phyloP scores from a whole-genome alignment of 2,888 invertebrate species.

The Yponomeuta evonymella region DNA sequence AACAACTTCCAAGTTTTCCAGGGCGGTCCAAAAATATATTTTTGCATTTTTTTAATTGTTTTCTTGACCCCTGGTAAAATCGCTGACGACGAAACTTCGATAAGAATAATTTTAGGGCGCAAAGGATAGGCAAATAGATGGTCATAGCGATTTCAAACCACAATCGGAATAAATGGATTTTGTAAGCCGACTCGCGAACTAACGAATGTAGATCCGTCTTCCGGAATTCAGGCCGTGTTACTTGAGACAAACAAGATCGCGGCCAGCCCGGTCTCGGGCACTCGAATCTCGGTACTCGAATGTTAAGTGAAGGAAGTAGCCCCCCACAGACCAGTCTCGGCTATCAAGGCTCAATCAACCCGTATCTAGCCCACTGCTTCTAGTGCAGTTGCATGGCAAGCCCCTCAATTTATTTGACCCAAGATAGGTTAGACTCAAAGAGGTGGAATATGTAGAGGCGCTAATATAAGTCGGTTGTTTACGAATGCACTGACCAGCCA shows the following conservation, averaged over 20 bases:
- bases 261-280: background rate
- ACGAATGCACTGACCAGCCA: too few species aligned
- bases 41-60: too few species aligned
- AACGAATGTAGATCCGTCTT: background rate
- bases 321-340: conserved; percentile 55
- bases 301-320: conserved; percentile 73
- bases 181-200: background rate
- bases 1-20: too few species aligned
- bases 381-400: background rate
- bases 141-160: too few species aligned
- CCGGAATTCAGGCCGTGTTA: conserved; percentile 4
- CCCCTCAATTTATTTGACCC: background rate
- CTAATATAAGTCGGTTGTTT: too few species aligned
- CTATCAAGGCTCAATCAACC: conserved; percentile 73
- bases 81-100: background rate
- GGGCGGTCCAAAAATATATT: too few species aligned
- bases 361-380: background rate
- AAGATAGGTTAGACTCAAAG: background rate
- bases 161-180: background rate
- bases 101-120: background rate
- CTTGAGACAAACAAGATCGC: conserved; percentile 13
- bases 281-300: conserved; percentile 61
- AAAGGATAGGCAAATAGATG: too few species aligned
- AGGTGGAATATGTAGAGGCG: too few species aligned
- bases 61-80: too few species aligned